phyloP scores from a whole-genome alignment of 2,113 vertebrate species.

The Malurus alboscapulatus region DNA sequence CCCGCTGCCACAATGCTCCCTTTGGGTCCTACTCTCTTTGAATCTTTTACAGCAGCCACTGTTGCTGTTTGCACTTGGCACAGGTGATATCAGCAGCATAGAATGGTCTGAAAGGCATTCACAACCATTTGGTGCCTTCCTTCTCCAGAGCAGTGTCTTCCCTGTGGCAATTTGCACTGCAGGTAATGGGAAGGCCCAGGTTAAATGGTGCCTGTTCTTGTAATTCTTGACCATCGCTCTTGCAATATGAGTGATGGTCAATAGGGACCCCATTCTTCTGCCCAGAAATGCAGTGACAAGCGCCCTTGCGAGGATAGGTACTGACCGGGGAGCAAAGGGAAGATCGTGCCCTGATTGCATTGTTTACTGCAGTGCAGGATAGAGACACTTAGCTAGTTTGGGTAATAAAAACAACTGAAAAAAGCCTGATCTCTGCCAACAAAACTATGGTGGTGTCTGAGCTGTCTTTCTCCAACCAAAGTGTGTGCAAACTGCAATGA shows the following conservation, averaged over 20 bases:
- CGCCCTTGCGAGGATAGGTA: not conserved
- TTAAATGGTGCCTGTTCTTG: accelerated
- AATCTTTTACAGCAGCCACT: not conserved
- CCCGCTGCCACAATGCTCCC: not conserved
- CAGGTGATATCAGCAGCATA: not conserved
- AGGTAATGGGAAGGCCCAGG: not conserved
- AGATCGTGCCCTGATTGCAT: not conserved
- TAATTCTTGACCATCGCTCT: no score
- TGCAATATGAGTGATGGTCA: no score
- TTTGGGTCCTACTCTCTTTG: not conserved
- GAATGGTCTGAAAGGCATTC: not conserved
- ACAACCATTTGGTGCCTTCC: not conserved
- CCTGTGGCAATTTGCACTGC: not conserved
- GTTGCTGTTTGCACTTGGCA: not conserved
- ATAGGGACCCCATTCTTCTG: not conserved
- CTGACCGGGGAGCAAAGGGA: not conserved
- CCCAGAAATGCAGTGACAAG: not conserved
- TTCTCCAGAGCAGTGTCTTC: not conserved
- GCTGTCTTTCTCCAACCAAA: not conserved
- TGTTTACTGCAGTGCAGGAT: not conserved
- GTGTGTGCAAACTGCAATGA: accelerated
- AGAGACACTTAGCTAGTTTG: not conserved
- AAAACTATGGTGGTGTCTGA: not conserved
- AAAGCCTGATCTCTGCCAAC: not conserved
- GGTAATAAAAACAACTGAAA: not conserved